Conservation (phyloP, 2,797 vertebrate genomes). For the Mus spretus region DNA sequence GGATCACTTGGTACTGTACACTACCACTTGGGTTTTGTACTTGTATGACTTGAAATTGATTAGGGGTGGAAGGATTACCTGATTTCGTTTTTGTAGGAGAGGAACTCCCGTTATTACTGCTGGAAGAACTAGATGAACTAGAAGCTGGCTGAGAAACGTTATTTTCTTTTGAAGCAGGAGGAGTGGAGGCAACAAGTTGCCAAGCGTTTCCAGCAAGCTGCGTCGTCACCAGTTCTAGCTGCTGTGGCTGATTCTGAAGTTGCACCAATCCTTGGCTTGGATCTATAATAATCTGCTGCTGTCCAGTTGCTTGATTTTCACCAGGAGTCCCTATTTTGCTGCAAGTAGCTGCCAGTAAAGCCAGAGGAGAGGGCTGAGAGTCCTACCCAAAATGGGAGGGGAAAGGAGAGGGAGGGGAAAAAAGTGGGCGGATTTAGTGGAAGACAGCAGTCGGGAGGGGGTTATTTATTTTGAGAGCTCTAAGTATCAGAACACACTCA, state of each 20-base stretch:
- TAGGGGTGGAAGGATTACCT: slow-evolving; percentile 89
- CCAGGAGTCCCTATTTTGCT: slow-evolving; percentile 98
- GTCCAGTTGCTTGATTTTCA: slow-evolving; percentile 93
- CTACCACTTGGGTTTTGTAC: slow-evolving; percentile 94
- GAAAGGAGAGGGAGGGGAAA: slow-evolving; percentile 81
- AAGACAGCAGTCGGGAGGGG: slow-evolving; percentile 87
- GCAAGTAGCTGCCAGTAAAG: slow-evolving; percentile 99
- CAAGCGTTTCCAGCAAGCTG: slow-evolving; percentile 98
- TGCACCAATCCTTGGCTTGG: slow-evolving; percentile 95
- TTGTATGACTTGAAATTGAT: slow-evolving; percentile 98
- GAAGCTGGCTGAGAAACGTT: slow-evolving; percentile 92
- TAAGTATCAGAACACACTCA: slow-evolving; percentile 79
- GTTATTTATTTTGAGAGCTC: slow-evolving; percentile 84
- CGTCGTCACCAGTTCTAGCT: slow-evolving; percentile 97
- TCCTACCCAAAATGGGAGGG: slow-evolving; percentile 90
- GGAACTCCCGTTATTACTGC: slow-evolving; percentile 91
- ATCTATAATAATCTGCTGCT: slow-evolving; percentile 97
- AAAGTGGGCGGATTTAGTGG: slow-evolving; percentile 93
- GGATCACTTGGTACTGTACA: slow-evolving; percentile 99
- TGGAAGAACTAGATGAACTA: slow-evolving; percentile 90
- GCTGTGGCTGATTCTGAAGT: slow-evolving; percentile 94
- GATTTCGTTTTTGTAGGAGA: slow-evolving; percentile 92
- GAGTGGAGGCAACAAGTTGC: slow-evolving; percentile 96
- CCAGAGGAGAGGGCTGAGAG: slow-evolving; percentile 98
- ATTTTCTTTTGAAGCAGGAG: slow-evolving; percentile 95